phyloP scores from a whole-genome alignment of 2,113 vertebrate genomes.

The Nothocercus nigrocapillus region DNA sequence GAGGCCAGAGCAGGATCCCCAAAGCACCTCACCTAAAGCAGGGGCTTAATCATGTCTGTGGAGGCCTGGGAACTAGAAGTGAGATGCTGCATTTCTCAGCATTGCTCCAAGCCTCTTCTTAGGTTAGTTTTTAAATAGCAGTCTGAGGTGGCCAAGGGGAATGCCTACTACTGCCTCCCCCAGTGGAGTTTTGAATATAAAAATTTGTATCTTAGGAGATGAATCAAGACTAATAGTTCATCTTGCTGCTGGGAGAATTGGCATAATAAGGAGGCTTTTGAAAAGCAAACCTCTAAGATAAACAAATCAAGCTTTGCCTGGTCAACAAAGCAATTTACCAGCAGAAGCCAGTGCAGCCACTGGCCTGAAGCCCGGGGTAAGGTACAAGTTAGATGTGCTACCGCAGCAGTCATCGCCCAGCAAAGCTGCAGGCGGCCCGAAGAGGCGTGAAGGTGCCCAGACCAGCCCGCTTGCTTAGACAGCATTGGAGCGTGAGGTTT shows the following conservation, averaged over 20 bases:
- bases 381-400: neutral
- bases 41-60: accelerated
- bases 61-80: neutral
- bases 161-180: neutral
- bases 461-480: neutral
- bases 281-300: neutral
- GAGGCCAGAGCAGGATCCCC: accelerated
- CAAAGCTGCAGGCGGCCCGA: neutral
- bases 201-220: neutral
- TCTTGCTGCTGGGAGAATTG: neutral
- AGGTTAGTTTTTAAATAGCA: neutral
- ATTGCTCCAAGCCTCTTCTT: neutral
- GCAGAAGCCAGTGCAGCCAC: neutral
- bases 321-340: neutral
- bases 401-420: neutral
- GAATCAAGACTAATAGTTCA: neutral
- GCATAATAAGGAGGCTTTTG: neutral
- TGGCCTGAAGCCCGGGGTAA: neutral
- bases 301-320: neutral
- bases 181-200: too few species aligned
- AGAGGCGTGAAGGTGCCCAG: accelerated
- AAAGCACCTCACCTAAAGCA: neutral
- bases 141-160: neutral
- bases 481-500: neutral
- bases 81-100: neutral